phyloP scores from a whole-genome alignment of 2,113 vertebrate species.

The Colaptes auratus region DNA sequence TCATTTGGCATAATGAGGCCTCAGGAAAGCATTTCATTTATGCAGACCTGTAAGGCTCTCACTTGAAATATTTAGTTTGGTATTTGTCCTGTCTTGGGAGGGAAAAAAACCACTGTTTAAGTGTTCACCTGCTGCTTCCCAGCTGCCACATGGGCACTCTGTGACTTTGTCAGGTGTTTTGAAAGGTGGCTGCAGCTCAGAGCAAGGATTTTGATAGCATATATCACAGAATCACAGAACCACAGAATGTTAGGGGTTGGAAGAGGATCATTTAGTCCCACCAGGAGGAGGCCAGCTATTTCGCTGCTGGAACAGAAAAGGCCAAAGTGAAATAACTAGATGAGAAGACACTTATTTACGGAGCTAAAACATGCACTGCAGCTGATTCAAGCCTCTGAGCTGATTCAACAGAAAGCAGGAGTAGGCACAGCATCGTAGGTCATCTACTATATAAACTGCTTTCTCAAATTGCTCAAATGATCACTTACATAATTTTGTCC shows the following conservation, averaged over 20 bases:
- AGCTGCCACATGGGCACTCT: background rate
- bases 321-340: background rate
- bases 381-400: background rate
- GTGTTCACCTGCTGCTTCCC: conserved; percentile 12
- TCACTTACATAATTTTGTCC: fast-evolving
- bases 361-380: background rate
- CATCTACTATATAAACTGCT: fast-evolving
- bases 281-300: background rate
- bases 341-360: background rate
- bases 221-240: no score
- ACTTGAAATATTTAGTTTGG: background rate
- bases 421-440: background rate
- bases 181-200: background rate
- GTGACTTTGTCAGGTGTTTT: conserved; percentile 7
- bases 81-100: background rate
- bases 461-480: background rate
- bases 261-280: no score
- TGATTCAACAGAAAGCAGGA: background rate
- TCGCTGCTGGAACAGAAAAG: background rate
- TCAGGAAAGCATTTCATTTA: background rate
- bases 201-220: background rate
- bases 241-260: no score
- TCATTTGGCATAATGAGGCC: background rate
- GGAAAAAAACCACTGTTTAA: background rate
- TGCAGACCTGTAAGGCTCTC: background rate